These are phyloP conservation scores for Alexandromys fortis DNA, from an alignment of 2,113 vertebrate species.

Conservation along the genomic window DNA sequence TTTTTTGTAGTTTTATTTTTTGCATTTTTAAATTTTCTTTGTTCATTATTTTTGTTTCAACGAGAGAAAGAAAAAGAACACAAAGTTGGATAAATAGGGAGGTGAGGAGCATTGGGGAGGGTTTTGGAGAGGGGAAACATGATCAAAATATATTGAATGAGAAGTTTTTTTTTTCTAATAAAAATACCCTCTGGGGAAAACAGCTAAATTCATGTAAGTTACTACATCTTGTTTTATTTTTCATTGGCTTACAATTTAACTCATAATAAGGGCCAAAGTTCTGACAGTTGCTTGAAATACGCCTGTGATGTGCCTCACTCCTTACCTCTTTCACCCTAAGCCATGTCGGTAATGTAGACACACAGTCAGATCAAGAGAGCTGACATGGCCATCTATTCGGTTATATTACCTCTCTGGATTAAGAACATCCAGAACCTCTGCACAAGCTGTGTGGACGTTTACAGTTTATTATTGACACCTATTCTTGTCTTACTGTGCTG, in stretches of 20 bases:
- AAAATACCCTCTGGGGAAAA: background rate
- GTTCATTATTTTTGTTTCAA: background rate
- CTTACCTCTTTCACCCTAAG: background rate
- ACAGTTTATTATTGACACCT: background rate
- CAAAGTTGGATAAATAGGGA: background rate
- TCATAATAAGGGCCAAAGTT: background rate
- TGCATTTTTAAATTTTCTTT: background rate
- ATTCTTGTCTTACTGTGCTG: background rate
- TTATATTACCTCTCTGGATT: background rate
- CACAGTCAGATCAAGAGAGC: background rate
- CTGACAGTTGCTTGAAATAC: background rate
- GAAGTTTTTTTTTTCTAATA: background rate
- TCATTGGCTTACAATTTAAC: background rate
- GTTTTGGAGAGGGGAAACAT: background rate
- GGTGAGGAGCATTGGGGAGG: background rate
- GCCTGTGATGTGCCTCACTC: background rate
- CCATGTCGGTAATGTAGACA: background rate
- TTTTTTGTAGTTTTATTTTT: background rate
- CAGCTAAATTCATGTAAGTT: background rate
- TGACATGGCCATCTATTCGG: no score
- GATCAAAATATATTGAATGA: background rate
- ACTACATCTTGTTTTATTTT: background rate
- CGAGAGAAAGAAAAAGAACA: background rate
- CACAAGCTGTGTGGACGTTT: background rate
- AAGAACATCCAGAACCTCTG: background rate